Evolutionary conservation across 2,888 invertebrate species (phyloP), one percentile per base, ranked within the genome.

Genomic region (Alsophila aescularia): DNA sequence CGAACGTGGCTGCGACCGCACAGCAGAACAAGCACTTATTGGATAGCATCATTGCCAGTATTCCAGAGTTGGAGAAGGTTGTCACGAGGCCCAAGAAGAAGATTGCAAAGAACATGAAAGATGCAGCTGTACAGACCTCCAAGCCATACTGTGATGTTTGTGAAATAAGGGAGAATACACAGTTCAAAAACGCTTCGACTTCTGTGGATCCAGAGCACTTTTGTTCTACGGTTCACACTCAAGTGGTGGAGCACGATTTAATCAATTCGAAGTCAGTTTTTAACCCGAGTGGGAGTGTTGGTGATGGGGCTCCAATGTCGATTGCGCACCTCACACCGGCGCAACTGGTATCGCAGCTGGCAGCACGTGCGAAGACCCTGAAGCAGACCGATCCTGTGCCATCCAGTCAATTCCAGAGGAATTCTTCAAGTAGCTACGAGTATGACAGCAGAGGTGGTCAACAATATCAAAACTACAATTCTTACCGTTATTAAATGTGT

Each of bases 321-420:
- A 88, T 91, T 43, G 83, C 90, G 12, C 91, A 91, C 52, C 73
- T 91, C 64, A 91, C 91, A 10, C 90, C 91, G 2, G 91, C 91
- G 24, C 91, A 91, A 66, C 69, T 91, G 50, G 90, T 91, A 48
- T 90, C 89, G 0, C 91, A 90, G 70, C 65, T 90, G 37, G 90
- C 89, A 16, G 90, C 90, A 8, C 82, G 90, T 18, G 91, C 91
- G 59, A 91, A 90, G 73, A 86, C 89, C 0, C 55, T 90, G 64
- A 85, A 89, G 67, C 83, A 89, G 40, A 51, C 73, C 0, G 83
- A 85, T 1, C 64, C 72, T 0, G 41, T 59, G 31, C 73, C 67
- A 39, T 55, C 67, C 44, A 73, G 69, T 42, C 81, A 79, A 62
- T 80, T 67, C 49, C 63, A 83, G 47, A 70, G 83, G 24, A 73